Evolutionary conservation across 2,888 invertebrate genomes (phyloP).

Genomic region (Hirtodrosophila confusa): DNA sequence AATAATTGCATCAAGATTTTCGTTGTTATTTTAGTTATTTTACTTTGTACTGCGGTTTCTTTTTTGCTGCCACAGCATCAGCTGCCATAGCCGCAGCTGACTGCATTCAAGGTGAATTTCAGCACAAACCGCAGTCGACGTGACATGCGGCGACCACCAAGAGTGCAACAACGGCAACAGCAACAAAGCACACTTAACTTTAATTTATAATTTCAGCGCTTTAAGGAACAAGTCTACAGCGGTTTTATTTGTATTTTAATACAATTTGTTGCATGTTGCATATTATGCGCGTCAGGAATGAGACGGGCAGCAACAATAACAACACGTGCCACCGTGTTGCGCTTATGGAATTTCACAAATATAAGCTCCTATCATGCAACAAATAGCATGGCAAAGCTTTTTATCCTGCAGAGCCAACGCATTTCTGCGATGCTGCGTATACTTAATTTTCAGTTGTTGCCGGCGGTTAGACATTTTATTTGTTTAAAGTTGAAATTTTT

Average conservation of each 20-base stretch:
- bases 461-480: constrained; percentile 13
- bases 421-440: constrained; percentile 64
- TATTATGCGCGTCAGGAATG: constrained; percentile 31
- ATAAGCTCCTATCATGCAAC: constrained; percentile 42
- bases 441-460: constrained; percentile 53
- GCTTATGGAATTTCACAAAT: constrained; percentile 64
- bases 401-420: constrained; percentile 13
- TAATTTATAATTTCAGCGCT: constrained; percentile 71
- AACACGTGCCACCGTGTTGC: constrained; percentile 28
- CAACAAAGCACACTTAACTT: constrained; percentile 67
- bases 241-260: constrained; percentile 54
- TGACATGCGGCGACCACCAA: constrained; percentile 75
- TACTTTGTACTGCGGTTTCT: constrained; percentile 28
- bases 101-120: constrained; percentile 74
- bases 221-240: constrained; percentile 48
- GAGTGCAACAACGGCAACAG: constrained; percentile 45
- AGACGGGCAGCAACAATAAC: constrained; percentile 23
- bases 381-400: constrained; percentile 28
- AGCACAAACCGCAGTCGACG: constrained; percentile 68
- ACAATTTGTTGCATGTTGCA: constrained; percentile 43
- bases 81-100: constrained; percentile 33
- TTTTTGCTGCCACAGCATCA: constrained; percentile 48
- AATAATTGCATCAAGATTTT: constrained; percentile 80
- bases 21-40: constrained; percentile 32
- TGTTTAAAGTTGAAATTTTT: constrained; percentile 26